Base-by-base conservation (phyloP, 2,113 vertebrate species). In the Semicossyphus pulcher region DNA sequence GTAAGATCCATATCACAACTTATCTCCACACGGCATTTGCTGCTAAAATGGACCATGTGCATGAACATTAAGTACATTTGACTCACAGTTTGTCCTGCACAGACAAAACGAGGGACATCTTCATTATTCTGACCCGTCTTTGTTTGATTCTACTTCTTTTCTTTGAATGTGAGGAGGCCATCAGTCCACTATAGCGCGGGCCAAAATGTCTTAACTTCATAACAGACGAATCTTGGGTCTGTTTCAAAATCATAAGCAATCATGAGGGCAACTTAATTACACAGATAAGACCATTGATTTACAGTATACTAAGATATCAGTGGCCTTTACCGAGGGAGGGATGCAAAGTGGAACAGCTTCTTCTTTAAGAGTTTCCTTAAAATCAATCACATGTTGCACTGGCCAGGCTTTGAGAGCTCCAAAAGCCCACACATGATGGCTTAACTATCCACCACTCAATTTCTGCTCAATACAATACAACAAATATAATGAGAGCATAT, bases 31-130 rank as follows among this genome's bases (percentile, higher is more conserved):
- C 29, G 48, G 45, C 34, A 45, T 62, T 54, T 69, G 86, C 84
- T 87, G 87, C 76, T 79, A 72, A 60, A 52, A 39, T 28, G 47
- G 56, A 57, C 20, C n/a, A 11, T 29, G 18, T 72, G 68, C 63
- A 80, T 67, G 61, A 61, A 36, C 29, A 68, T 69, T 25, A 26
- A 68, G 28, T 5, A 31, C 34, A 26, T 56, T 34, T 39, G 2
- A 52, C 61, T 54, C 52, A 31, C 3, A 29, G 21, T 21, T 23
- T 28, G 9, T 56, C 25, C 7, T 36, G 41, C 34, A 28, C 5
- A 42, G 28, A 31, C 8, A 26, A 48, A 61, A 36, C 21, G 34
- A 53, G 20, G 28, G 9, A 23, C 3, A 0, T 37, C 29, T 47
- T 21, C 28, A 37, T 67, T 31, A 31, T n/a, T 70, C 51, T 31